Conservation (phyloP, 2,888 invertebrate species). For the Eupelmus urozonus region DNA sequence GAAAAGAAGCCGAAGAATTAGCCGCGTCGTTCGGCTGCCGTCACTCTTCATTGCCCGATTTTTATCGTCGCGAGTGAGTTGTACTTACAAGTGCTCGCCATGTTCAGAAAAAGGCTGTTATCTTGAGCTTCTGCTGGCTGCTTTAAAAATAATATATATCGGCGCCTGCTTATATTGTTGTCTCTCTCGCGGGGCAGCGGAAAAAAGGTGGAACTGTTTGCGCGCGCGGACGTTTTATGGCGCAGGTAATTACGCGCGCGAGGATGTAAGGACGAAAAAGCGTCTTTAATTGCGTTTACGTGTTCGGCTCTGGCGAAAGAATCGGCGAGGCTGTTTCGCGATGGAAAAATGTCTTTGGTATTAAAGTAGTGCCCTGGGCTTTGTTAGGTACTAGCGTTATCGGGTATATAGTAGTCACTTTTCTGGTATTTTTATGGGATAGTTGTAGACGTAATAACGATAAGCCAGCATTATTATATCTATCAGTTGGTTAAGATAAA, state of each 20-base stretch:
- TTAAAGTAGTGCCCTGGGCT: no score
- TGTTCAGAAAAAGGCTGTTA: no score
- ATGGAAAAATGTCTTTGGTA: no score
- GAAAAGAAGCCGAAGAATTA: slow-evolving; percentile 33
- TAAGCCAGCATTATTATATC: no score
- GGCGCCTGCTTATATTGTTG: slow-evolving; percentile 21
- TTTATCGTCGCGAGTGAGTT: slow-evolving; percentile 45
- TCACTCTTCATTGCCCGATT: slow-evolving; percentile 36
- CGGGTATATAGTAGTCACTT: no score
- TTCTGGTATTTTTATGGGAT: no score
- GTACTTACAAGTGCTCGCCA: no score
- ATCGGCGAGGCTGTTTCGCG: no score
- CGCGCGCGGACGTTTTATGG: neutral
- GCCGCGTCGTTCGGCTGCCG: slow-evolving; percentile 26
- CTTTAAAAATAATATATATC: slow-evolving; percentile 10
- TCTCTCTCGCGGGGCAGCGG: neutral
- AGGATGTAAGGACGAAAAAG: neutral
- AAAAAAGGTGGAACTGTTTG: neutral
- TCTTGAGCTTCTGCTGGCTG: neutral
- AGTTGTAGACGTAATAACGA: no score
- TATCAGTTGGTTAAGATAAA: no score
- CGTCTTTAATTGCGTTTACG: slow-evolving; percentile 30
- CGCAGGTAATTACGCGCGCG: neutral
- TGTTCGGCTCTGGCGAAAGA: neutral
- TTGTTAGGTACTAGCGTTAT: no score